A percentile compares a stretch with the other conserved stretches of the same genome.
phyloP scores from a whole-genome alignment of 2,113 vertebrate species.

The Python bivittatus region DNA sequence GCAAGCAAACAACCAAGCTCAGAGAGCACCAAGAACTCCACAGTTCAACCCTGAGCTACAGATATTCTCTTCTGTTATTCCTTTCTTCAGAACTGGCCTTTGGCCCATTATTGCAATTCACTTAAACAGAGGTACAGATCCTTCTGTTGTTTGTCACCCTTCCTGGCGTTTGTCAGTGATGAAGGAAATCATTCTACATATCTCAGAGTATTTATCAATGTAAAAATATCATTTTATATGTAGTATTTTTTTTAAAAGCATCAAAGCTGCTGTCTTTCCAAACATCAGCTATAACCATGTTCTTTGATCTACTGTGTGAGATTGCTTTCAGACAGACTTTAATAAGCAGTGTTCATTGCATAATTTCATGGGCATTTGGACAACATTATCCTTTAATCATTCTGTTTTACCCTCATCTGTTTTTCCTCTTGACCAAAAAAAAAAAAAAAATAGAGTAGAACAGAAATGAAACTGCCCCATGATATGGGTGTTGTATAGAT shows the following conservation, averaged over 20 bases:
- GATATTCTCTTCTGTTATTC: neutral
- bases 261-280: neutral
- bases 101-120: neutral
- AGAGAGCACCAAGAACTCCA: neutral
- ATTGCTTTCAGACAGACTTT: neutral
- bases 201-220: neutral
- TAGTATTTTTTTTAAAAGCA: neutral
- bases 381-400: neutral
- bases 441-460: neutral
- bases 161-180: neutral
- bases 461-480: neutral
- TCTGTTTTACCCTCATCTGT: neutral
- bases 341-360: neutral
- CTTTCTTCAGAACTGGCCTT: neutral
- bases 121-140: neutral
- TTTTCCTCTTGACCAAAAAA: neutral
- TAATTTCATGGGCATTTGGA: neutral
- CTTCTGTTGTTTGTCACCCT: neutral
- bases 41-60: neutral
- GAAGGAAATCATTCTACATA: neutral
- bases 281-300: neutral
- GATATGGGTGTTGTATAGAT: neutral
- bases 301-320: neutral
- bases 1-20: neutral
- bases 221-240: neutral